Conservation (phyloP, 1,140 invertebrate genomes). For the Zaprionus ghesquierei region DNA sequence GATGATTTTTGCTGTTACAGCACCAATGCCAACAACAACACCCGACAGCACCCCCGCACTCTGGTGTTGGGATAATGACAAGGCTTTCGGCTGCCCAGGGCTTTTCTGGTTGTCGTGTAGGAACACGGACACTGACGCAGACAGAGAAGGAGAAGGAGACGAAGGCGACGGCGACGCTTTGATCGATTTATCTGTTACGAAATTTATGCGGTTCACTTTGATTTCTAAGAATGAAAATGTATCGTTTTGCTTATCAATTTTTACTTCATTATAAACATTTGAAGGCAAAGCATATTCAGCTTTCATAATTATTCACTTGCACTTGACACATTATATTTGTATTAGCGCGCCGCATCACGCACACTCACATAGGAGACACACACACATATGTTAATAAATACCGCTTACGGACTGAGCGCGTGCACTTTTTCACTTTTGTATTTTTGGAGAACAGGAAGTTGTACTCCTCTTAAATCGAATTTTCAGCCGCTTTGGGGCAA, state of each 20-base stretch:
- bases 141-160: neutral
- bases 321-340: slow-evolving; percentile 53
- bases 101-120: slow-evolving; percentile 38
- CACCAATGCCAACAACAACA: slow-evolving; percentile 18
- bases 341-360: slow-evolving; percentile 41
- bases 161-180: slow-evolving; percentile 45
- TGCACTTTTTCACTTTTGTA: slow-evolving; percentile 29
- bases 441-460: slow-evolving; percentile 29
- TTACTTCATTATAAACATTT: slow-evolving; percentile 32
- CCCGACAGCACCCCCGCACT: slow-evolving; percentile 20
- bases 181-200: slow-evolving; percentile 74
- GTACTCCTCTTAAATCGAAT: slow-evolving; percentile 31
- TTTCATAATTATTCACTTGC: slow-evolving; percentile 60
- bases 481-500: slow-evolving; percentile 23
- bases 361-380: slow-evolving; percentile 18
- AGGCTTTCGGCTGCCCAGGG: slow-evolving; percentile 45
- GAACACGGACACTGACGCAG: slow-evolving; percentile 1
- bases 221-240: slow-evolving; percentile 42
- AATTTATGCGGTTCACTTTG: slow-evolving; percentile 60
- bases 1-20: slow-evolving; percentile 51
- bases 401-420: slow-evolving; percentile 31
- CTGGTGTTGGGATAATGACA: slow-evolving; percentile 27
- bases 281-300: slow-evolving; percentile 21
- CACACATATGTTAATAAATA: slow-evolving; percentile 33
- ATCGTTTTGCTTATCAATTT: neutral